phyloP scores from a whole-genome alignment of 2,888 invertebrate species.

The Dasypogon diadema region DNA sequence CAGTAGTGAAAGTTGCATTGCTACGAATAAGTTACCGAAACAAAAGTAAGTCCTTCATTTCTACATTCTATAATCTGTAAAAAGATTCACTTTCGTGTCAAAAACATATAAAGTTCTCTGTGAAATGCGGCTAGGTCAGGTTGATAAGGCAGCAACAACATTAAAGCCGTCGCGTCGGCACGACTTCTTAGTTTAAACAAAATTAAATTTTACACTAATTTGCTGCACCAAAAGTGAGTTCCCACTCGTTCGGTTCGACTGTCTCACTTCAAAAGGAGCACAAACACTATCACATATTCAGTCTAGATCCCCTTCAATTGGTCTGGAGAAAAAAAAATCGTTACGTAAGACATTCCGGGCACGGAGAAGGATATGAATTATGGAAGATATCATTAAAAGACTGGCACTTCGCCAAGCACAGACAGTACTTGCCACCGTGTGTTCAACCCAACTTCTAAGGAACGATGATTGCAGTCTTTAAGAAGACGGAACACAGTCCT shows the following conservation, averaged over 20 bases:
- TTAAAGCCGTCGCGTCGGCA: background rate
- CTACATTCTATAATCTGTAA: too few species aligned
- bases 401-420: conserved; percentile 52
- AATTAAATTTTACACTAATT: conserved; percentile 45
- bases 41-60: too few species aligned
- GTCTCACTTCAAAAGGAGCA: conserved; percentile 6
- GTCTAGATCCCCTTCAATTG: conserved; percentile 19
- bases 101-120: background rate
- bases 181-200: conserved; percentile 18
- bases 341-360: conserved; percentile 18
- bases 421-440: conserved; percentile 42
- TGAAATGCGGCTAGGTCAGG: background rate
- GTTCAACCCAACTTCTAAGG: conserved; percentile 36
- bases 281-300: conserved; percentile 22
- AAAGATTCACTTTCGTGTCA: conserved; percentile 27
- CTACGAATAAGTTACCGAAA: too few species aligned
- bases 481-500: conserved; percentile 36
- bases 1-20: too few species aligned
- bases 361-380: conserved; percentile 50
- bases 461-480: conserved; percentile 53
- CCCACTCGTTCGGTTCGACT: background rate
- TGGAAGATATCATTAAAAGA: conserved; percentile 55
- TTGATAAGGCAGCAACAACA: background rate
- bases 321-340: conserved; percentile 18
- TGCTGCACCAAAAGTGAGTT: conserved; percentile 11